Percentiles rank a stretch among this genome's conserved stretches.
Conservation (phyloP, 2,113 vertebrate genomes). For the Arvicanthis niloticus region DNA sequence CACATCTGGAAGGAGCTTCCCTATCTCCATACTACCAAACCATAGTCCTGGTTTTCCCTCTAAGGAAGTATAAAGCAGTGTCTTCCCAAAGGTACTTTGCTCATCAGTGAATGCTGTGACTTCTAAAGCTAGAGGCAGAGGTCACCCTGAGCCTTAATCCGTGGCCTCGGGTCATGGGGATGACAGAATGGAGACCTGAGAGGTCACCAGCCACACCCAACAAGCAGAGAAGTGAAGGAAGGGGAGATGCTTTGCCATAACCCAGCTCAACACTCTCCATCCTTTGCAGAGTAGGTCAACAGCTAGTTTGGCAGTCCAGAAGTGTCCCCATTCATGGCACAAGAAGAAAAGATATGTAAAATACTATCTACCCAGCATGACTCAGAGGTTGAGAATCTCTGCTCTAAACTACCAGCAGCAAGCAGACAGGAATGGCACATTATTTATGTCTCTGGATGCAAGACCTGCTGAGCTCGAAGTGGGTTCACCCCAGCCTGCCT, state of each 20-base stretch:
- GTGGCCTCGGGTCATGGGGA: background rate
- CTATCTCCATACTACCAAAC: background rate
- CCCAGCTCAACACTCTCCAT: background rate
- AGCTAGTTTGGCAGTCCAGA: background rate
- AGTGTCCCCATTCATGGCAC: background rate
- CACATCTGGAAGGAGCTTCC: background rate
- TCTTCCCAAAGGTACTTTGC: background rate
- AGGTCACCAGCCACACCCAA: background rate
- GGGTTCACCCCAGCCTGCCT: background rate
- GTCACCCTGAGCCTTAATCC: background rate
- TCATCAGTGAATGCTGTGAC: background rate
- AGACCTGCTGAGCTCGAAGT: background rate
- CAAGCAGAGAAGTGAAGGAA: background rate
- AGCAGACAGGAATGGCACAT: background rate
- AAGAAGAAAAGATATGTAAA: background rate
- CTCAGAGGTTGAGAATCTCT: background rate
- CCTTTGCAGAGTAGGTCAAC: background rate
- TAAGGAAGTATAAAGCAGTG: background rate
- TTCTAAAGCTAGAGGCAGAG: background rate
- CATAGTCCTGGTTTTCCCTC: background rate
- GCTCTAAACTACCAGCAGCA: background rate
- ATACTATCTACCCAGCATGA: background rate
- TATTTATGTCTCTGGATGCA: background rate
- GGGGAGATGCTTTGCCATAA: too few relatives aligned
- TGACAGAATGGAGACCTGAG: background rate